Base-by-base conservation (phyloP, 1,140 invertebrate species). In the Sogatella furcifera region DNA sequence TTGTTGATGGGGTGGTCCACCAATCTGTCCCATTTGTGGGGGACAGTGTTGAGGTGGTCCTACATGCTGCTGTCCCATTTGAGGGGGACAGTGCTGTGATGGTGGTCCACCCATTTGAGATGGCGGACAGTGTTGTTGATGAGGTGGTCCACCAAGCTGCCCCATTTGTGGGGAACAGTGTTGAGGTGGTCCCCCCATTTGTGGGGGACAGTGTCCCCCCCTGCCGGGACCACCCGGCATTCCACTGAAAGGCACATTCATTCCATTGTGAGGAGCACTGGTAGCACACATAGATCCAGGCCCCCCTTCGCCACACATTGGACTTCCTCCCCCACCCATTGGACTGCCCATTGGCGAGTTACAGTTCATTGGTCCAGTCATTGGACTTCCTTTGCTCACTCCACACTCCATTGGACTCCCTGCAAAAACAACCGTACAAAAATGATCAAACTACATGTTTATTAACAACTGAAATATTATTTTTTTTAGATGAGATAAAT, bases 71-170 rank as follows among this genome's bases (percentile, higher is more conserved):
- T 77, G 62, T 38, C 34, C 34, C 34, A 38, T 11, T 38, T 38
- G 34, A 9, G 34, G 34, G 34, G 34, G 11, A 38, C 34, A 38
- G 11, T 38, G 34, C 11, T 38, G 34, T 1, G 34, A 13, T 31
- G 31, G 31, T 5, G 5, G 5, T 4, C 31, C 31, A 8, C 34
- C 34, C 34, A 38, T 38, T 38, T 38, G 34, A 5, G 4, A 10
- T 38, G 34, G 34, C 2, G 34, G 11, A 38, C 34, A 38, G 69
- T 75, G 62, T 55, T n/a, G n/a, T n/a, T 69, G 74, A 4, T 73
- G 71, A 1, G 78, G 76, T 77, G 81, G 80, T 4, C 80, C 80
- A 70, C 77, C 81, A 77, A 82, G 82, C 10, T 79, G 78, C 10
- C 8, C 34, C 34, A 38, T 38, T 38, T 38, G 34, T 5, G 34